Base-by-base conservation (phyloP, 2,113 vertebrate species). In the Micromys minutus region DNA sequence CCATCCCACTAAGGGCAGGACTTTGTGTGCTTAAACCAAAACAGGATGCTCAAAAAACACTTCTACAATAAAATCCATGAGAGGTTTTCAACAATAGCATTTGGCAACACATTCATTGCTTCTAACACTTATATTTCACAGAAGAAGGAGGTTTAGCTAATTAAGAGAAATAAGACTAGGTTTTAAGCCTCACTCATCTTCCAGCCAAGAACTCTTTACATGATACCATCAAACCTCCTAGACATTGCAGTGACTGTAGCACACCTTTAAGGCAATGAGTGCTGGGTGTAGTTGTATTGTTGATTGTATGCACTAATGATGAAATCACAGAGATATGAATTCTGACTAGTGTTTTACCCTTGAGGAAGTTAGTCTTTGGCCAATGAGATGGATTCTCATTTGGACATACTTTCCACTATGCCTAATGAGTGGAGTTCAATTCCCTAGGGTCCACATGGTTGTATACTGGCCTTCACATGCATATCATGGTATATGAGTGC, bases 1-100 rank as follows among this genome's bases (percentile, higher is more conserved):
- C 88, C 90, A 89, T 94, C 86, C 94, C 90, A 94, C 74, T 90
- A 96, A 94, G 74, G 86, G 80, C 55, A 89, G 72, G 55, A 72
- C 77, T 91, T 19, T 77, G n/a, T 75, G 26, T 94, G 90, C 86
- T 95, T 95, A 94, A 89, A 75, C 83, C 50, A 29, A 57, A 93
- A 57, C 61, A 96, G 67, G 67, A 69, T 90, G n/a, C 47, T 69
- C 47, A 90, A 72, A 90, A 86, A 77, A 88, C 42, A 93, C 74
- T 89, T 92, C 57, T 55, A 63, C 31, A 42, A 42, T 39, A 71
- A 88, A 42, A 19, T 52, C 89, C 69, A 65, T 72, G 71, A 76
- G 88, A 61, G 63, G 29, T 92, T n/a, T 52, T 79, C 92, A 67
- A 57, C 26, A 85, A 57, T 71, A 69, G 31, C 24, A 67, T 36